Evolutionary conservation across 2,888 invertebrate species (phyloP), one percentile per base, ranked within the genome.

Genomic region (Parnassius mnemosyne): DNA sequence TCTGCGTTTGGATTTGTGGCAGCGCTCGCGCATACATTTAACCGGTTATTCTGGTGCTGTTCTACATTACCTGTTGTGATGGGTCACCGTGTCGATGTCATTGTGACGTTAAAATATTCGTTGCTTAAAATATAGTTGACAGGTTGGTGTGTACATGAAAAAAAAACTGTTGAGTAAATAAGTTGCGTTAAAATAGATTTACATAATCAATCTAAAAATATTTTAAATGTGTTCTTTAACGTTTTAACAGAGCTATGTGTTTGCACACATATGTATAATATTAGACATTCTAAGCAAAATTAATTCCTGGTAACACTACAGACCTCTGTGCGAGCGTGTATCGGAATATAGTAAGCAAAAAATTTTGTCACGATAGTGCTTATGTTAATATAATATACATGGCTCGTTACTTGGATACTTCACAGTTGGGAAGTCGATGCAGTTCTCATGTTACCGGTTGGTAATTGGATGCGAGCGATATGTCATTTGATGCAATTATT

Each of bases 71-170:
- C 63, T 64, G 63, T 60, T 57, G 63, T 47, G 63, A 64, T 57
- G 63, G 63, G 63, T 64, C 63, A 64, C 56, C 63, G 60, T 64
- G 63, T 60, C 60, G 60, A 53, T 59, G 60, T 64, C 60, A 56
- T 46, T 20, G 49, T 58, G 51, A 55, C 63, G 54, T 50, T 42
- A 11, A 20, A 25, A 52, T 46, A 44, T 52, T 56, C 47, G 41
- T 56, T 50, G 49, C 5, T 9, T 49, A 34, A 34, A 34, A 5
- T 5, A 34, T 34, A 34, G 34, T 34, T 34, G 34, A 3, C 20
- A 20, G 20, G 20, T 20, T 20, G 20, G 20, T 20, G 20, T 20
- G 20, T 20, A 3, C 7, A 7, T 34, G 34, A 34, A 7, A 7
- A 34, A 34, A 25, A 34, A 34, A 34, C 34, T 34, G 7, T 7